Evolutionary conservation across 2,797 vertebrate species (phyloP).

Genomic region (Rhodeus uyekii): DNA sequence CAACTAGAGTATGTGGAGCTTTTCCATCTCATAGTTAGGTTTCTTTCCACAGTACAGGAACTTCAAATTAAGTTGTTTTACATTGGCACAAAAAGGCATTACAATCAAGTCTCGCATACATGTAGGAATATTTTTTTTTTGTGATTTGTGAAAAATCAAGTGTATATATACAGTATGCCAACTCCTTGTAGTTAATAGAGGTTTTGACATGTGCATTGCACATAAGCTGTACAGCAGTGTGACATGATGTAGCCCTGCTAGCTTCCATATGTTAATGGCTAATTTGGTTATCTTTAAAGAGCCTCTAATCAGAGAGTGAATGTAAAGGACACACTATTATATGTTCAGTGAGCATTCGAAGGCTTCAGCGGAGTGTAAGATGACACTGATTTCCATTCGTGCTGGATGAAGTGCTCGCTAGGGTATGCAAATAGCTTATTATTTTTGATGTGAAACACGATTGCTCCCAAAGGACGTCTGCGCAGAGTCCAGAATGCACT

Average conservation of each 20-base stretch:
- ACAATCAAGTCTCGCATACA: neutral
- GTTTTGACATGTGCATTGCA: neutral
- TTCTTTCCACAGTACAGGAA: too few species aligned
- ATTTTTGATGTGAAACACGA: conserved; percentile 32
- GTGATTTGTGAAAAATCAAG: neutral
- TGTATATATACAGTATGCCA: too few species aligned
- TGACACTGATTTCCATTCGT: neutral
- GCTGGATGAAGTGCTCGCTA: conserved; percentile 20
- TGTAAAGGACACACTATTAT: neutral
- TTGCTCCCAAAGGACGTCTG: conserved; percentile 25
- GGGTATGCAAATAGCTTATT: conserved; percentile 34
- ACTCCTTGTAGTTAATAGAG: neutral
- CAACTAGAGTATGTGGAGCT: too few species aligned
- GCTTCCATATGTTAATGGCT: neutral
- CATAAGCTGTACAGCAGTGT: neutral
- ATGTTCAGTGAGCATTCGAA: neutral
- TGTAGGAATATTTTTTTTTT: too few species aligned
- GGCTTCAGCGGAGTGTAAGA: neutral
- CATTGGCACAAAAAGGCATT: neutral
- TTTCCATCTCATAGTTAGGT: too few species aligned
- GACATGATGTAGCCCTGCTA: neutral
- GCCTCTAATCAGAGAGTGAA: neutral
- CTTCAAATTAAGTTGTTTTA: neutral
- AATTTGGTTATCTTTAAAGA: neutral
- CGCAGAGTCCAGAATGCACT: conserved; percentile 18